Base-by-base conservation (phyloP, 2,113 vertebrate genomes). In the Cervus canadensis region DNA sequence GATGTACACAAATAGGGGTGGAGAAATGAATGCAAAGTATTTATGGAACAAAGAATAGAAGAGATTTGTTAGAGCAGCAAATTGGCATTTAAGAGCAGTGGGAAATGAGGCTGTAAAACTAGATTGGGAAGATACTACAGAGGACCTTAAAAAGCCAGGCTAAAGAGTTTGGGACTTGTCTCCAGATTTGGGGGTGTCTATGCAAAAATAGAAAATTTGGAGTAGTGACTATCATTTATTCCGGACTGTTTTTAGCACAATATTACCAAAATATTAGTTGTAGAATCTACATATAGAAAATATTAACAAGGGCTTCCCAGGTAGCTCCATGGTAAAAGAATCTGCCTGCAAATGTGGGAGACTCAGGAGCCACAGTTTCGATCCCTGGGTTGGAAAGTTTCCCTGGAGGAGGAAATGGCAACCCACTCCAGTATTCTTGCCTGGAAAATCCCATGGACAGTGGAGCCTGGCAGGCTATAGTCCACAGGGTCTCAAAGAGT, bases 31-130 rank as follows among this genome's bases (percentile, higher is more conserved):
- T 17, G 14, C 16, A 85, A 26, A 56, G 56, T 92, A 56, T 96
- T 87, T 96, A n/a, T 25, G n/a, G 90, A 86, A 89, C 83, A 93
- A 85, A 85, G 40, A 85, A 79, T 87, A 43, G 36, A 87, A 54
- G 16, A 92, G 13, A 84, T 97, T 94, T 64, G 19, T 91, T 79
- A 19, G 13, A 76, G 21, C 30, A 78, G 62, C 91, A 91, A 89
- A 64, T 21, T 95, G 10, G 11, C 59, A 43, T 57, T n/a, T 56
- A 84, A 40, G 43, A 79, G 45, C 21, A 79, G 76, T n/a, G 67
- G 83, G 67, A 89, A 94, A 56, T 8, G 2, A 76, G 28, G 10
- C 17, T 74, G 36, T 11, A 88, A 74, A 94, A 74, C 36, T 60
- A 56, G 7, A 14, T 36, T 64, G 33, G 43, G 54, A 40, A 84